Evolutionary conservation across 2,888 invertebrate species (phyloP), one percentile per base, ranked within the genome.

Genomic region (Aethes cnicana): DNA sequence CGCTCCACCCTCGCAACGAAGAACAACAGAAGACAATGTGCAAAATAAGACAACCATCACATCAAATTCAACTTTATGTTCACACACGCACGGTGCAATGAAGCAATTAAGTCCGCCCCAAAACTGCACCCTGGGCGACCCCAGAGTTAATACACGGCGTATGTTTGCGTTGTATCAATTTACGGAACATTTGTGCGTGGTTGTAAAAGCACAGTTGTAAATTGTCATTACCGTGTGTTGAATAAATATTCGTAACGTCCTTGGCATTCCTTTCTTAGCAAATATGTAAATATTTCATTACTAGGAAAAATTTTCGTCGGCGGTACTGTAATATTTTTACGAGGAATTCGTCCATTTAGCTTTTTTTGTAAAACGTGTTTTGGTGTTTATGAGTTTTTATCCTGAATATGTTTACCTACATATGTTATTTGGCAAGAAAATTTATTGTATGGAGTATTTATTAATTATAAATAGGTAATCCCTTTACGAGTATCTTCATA

Each of bases 151-250:
- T 68, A 66, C 62, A 58, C 58, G 62, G 60, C 77, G 72, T 74
- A 69, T 79, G 78, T 81, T 78, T 78, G 69, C 62, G 63, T 75
- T 77, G 80, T 82, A 81, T 81, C 78, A 81, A 74, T 78, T 81
- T 79, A 82, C 75, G 71, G 65, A 68, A 77, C 78, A 80, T 77
- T 78, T 69, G 68, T 67, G 69, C 66, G 69, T 60, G 71, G 72
- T 67, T 68, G 62, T 61, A 62, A 71, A 52, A 46, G 44, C 52
- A 52, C 52, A 52, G 52, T 52, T 46, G 26, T 52, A 52, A 46
- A 52, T 52, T 52, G 33, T 52, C 52, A 52, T 39, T 52, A 46
- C 26, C 12, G 14, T 23, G 50, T 43, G 17, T 21, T 26, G 37
- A 52, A 39, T 39, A 46, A 39, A 39, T 52, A 44, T 52, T 25